Percentiles rank a stretch among this genome's conserved stretches.
Conservation (phyloP, 2,797 vertebrate species). For the Rhadinocentrus ornatus region DNA sequence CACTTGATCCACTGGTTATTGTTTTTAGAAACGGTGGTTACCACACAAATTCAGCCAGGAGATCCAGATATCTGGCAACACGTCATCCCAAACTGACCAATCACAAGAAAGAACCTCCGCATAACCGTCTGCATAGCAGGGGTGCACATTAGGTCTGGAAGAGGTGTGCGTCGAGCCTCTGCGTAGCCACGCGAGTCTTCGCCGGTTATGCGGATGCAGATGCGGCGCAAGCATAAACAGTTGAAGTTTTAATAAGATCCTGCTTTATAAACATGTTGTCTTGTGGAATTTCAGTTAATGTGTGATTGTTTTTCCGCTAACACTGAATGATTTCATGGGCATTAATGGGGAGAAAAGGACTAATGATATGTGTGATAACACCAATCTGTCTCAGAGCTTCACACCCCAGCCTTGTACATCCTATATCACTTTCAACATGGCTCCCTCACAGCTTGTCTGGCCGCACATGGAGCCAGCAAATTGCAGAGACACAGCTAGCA, state of each 20-base stretch:
- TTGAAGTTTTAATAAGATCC: constrained; percentile 14
- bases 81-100: too few relatives aligned
- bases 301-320: constrained; percentile 1
- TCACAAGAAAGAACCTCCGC: too few relatives aligned
- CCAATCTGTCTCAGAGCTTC: constrained; percentile 30
- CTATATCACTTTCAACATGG: constrained; percentile 37
- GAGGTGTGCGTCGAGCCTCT: too few relatives aligned
- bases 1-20: too few relatives aligned
- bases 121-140: too few relatives aligned
- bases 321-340: constrained; percentile 6
- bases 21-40: too few relatives aligned
- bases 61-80: too few relatives aligned
- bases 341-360: not conserved
- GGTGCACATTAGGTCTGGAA: too few relatives aligned
- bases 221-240: too few relatives aligned
- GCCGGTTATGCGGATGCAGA: too few relatives aligned
- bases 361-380: constrained; percentile 18
- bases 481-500: constrained; percentile 22
- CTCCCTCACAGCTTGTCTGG: constrained; percentile 31
- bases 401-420: not conserved
- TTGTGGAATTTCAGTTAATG: not conserved
- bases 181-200: too few relatives aligned
- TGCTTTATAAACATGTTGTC: constrained; percentile 33
- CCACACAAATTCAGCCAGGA: too few relatives aligned
- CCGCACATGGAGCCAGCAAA: constrained; percentile 43